Percentiles rank a stretch among this genome's conserved stretches.
Evolutionary conservation across 2,797 vertebrate species (phyloP).

Genomic region (Mormyrus proboscirostris): DNA sequence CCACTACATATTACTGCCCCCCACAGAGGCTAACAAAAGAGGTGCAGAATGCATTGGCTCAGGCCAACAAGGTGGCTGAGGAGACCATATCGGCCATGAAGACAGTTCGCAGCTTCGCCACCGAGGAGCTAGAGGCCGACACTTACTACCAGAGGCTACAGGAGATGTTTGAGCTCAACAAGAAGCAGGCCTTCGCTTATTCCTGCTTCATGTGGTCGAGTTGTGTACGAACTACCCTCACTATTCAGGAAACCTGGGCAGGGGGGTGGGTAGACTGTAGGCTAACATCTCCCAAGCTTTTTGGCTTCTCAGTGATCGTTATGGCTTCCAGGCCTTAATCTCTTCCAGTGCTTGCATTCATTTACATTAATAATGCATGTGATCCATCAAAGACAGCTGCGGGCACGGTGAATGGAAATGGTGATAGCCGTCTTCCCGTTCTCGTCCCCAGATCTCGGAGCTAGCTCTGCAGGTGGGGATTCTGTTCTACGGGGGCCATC

Average conservation of each 20-base stretch:
- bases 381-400: not conserved
- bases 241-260: not conserved
- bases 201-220: conserved; percentile 86
- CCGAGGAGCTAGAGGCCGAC: conserved; percentile 71
- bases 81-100: conserved; percentile 89
- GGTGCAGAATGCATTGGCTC: conserved; percentile 81
- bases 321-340: not conserved
- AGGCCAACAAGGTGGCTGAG: conserved; percentile 87
- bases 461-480: conserved; percentile 80
- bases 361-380: not conserved
- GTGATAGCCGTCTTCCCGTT: not conserved
- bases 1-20: not conserved
- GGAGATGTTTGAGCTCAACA: conserved; percentile 80
- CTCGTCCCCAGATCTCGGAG: conserved; percentile 70
- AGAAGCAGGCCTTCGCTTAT: conserved; percentile 79
- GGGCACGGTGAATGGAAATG: too few relatives aligned
- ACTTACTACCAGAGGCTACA: conserved; percentile 71
- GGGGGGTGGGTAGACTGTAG: not conserved
- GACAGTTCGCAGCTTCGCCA: conserved; percentile 91
- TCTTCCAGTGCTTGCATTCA: not conserved
- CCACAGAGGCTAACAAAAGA: conserved; percentile 80
- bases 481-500: conserved; percentile 86
- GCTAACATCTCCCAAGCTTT: not conserved
- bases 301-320: conserved; percentile 3
- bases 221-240: conserved; percentile 62